Conservation (phyloP, 2,797 vertebrate species). For the Lacerta agilis region DNA sequence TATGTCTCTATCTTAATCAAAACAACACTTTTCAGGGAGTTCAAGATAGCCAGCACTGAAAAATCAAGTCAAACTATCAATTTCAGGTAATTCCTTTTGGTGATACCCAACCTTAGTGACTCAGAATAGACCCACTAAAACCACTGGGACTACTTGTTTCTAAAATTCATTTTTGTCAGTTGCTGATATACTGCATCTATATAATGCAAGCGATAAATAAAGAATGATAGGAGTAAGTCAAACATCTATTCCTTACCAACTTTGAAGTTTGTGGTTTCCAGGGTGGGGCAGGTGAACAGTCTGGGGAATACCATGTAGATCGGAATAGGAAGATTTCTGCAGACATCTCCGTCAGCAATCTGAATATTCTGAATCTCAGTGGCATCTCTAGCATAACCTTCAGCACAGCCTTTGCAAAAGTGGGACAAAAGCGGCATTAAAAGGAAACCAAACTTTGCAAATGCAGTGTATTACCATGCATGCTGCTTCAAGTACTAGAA, state of each 20-base stretch:
- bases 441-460: background rate
- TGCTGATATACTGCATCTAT: too few species aligned
- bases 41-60: too few species aligned
- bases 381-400: constrained; percentile 95
- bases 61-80: background rate
- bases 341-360: constrained; percentile 94
- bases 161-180: too few species aligned
- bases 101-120: too few species aligned
- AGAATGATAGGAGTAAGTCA: rapidly evolving
- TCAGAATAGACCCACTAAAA: too few species aligned
- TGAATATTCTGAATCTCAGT: constrained; percentile 99
- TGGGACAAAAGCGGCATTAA: background rate
- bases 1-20: background rate
- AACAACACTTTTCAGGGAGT: too few species aligned
- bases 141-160: too few species aligned
- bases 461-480: background rate
- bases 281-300: constrained; percentile 93
- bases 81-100: too few species aligned
- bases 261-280: constrained; percentile 99
- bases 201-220: too few species aligned
- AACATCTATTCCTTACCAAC: constrained; percentile 83
- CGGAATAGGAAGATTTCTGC: constrained; percentile 88
- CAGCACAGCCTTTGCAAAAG: constrained; percentile 87
- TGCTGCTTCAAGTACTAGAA: background rate
- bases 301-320: constrained; percentile 97